A percentile compares a stretch with the other conserved stretches of the same genome.
Conservation (phyloP, 2,888 invertebrate species). For the Hypsopygia costalis region DNA sequence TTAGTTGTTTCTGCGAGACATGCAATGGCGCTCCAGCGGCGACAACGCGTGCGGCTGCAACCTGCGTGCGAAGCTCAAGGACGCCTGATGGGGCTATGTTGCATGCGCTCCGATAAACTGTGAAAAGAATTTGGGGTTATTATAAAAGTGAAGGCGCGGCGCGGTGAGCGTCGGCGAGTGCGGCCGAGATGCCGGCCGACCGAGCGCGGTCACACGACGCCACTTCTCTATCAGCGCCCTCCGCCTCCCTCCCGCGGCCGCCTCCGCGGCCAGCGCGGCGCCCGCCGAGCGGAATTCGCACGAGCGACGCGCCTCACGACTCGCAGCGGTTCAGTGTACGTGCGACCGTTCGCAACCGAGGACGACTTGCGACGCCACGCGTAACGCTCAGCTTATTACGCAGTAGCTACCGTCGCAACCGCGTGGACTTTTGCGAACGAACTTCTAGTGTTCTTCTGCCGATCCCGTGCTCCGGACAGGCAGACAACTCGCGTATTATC, state of each 20-base stretch:
- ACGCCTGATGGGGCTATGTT: conserved; percentile 26
- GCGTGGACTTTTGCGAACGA: conserved; percentile 61
- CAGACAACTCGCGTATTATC: conserved; percentile 23
- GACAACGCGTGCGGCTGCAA: conserved; percentile 22
- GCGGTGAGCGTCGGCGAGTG: conserved; percentile 26
- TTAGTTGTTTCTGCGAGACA: background rate
- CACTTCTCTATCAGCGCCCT: conserved; percentile 60
- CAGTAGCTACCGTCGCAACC: conserved; percentile 67
- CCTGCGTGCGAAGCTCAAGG: conserved; percentile 34
- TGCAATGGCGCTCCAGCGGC: background rate
- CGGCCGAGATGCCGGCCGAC: conserved; percentile 38
- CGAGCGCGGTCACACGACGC: conserved; percentile 55
- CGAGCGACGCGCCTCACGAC: conserved; percentile 60
- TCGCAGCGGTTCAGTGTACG: conserved; percentile 73
- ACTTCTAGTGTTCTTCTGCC: conserved; percentile 28
- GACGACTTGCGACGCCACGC: conserved; percentile 56
- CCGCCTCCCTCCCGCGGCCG: conserved; percentile 40
- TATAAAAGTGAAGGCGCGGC: conserved; percentile 24
- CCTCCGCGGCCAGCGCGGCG: conserved; percentile 40
- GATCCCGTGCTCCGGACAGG: conserved; percentile 20
- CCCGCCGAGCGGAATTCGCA: conserved; percentile 65
- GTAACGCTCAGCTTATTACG: conserved; percentile 68
- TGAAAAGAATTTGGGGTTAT: conserved; percentile 44
- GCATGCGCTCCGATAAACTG: conserved; percentile 34
- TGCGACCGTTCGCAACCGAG: conserved; percentile 67